Evolutionary conservation across 2,113 vertebrate species (phyloP).

Genomic region (Mobula hypostoma): DNA sequence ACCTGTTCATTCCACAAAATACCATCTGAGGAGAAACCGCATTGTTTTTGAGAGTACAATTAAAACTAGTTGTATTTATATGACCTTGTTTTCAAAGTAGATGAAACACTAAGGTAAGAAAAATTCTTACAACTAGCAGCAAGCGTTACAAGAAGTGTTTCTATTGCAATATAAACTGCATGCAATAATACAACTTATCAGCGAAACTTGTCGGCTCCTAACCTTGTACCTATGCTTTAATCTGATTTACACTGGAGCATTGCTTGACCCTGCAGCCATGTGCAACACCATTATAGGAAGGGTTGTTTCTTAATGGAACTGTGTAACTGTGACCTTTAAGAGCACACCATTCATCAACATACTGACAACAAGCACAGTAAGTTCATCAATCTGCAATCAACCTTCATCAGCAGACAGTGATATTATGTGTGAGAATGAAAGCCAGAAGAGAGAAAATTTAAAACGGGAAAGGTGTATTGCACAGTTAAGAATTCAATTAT

Average conservation of each 20-base stretch:
- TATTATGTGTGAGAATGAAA: background rate
- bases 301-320: background rate
- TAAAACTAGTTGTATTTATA: no score
- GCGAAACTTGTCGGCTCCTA: background rate
- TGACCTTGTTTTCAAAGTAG: no score
- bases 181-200: background rate
- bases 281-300: background rate
- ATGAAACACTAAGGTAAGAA: no score
- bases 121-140: background rate
- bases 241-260: background rate
- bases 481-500: background rate
- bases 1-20: no score
- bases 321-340: background rate
- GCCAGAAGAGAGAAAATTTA: no score
- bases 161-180: background rate
- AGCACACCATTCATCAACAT: background rate
- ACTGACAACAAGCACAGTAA: background rate
- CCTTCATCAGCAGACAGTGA: background rate
- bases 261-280: background rate
- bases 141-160: background rate
- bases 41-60: no score
- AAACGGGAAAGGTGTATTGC: background rate
- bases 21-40: no score
- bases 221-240: background rate
- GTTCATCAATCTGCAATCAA: slow-evolving; percentile 1